Conservation (phyloP, 2,113 vertebrate genomes). For the Rissa tridactyla region DNA sequence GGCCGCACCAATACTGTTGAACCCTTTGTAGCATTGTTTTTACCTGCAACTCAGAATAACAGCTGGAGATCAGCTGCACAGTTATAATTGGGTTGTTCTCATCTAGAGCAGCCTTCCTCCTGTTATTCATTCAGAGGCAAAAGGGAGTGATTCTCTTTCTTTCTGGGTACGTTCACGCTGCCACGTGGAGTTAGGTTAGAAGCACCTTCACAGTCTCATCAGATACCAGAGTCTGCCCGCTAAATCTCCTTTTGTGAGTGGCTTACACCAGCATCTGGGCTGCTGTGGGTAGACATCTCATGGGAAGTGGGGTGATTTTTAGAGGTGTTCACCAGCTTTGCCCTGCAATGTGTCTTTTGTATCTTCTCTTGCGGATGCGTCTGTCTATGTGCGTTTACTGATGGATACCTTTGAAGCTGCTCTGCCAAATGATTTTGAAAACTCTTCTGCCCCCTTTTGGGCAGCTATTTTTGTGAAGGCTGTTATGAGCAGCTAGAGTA, state of each 20-base stretch:
- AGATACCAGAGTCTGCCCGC: neutral
- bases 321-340: neutral
- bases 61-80: neutral
- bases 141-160: neutral
- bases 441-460: neutral
- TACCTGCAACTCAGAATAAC: neutral
- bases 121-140: neutral
- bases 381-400: neutral
- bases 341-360: neutral
- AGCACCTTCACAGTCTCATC: neutral
- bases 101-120: neutral
- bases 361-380: neutral
- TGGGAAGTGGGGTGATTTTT: neutral
- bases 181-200: neutral
- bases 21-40: neutral
- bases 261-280: neutral
- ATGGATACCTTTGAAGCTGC: neutral
- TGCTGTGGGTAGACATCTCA: neutral
- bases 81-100: neutral
- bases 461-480: neutral
- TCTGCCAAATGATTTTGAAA: neutral
- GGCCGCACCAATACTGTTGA: neutral
- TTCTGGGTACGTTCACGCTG: neutral
- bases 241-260: neutral
- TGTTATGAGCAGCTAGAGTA: neutral